Evolutionary conservation across 2,888 invertebrate genomes (phyloP).

Genomic region (Caenorhabditis panamensis): DNA sequence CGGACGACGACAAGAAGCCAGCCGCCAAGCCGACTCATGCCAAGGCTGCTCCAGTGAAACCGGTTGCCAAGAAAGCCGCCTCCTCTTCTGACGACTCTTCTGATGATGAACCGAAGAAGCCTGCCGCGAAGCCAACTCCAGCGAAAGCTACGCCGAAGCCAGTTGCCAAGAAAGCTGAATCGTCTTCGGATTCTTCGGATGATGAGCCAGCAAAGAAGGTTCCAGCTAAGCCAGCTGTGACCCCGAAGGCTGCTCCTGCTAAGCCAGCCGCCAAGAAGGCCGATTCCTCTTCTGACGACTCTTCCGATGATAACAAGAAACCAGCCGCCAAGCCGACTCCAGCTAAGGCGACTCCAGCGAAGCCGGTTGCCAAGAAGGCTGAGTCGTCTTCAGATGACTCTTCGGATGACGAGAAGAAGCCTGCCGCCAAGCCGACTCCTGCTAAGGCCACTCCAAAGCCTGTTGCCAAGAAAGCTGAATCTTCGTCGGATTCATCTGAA

Average conservation of each 20-base stretch:
- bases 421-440: constrained; percentile 57
- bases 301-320: constrained; percentile 54
- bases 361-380: constrained; percentile 55
- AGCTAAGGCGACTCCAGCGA: constrained; percentile 47
- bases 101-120: constrained; percentile 54
- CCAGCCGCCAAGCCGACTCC: constrained; percentile 46
- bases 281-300: constrained; percentile 41
- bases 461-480: constrained; percentile 63
- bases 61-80: constrained; percentile 36
- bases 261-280: constrained; percentile 42
- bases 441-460: constrained; percentile 35
- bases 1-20: constrained; percentile 52
- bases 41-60: constrained; percentile 21
- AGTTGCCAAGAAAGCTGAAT: constrained; percentile 44
- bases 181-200: constrained; percentile 45
- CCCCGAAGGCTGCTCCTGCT: constrained; percentile 10
- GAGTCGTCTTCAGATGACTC: constrained; percentile 61
- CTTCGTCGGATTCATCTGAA: constrained; percentile 63
- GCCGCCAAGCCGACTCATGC: constrained; percentile 26
- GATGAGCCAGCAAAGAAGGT: constrained; percentile 54
- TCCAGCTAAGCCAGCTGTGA: constrained; percentile 18
- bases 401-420: constrained; percentile 66
- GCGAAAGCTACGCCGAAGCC: constrained; percentile 33
- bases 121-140: constrained; percentile 24
- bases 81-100: constrained; percentile 21